Evolutionary conservation across 2,888 invertebrate species (phyloP).

Genomic region (Aphrophora alni): DNA sequence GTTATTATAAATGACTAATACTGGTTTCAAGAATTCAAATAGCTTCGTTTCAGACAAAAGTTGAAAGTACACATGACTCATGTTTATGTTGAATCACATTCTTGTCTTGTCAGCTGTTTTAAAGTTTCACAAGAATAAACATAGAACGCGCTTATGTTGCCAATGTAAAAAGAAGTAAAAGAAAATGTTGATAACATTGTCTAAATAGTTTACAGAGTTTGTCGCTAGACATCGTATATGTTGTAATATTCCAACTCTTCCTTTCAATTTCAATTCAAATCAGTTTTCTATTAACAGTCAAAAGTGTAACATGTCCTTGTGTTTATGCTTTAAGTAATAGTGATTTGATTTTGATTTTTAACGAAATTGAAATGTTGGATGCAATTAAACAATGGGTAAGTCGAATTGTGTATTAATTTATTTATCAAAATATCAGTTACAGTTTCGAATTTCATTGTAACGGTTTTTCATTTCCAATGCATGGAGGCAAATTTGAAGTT

Average conservation of each 20-base stretch:
- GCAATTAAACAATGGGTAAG: neutral
- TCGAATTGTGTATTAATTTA: neutral
- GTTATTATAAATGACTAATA: neutral
- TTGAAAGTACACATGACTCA: neutral
- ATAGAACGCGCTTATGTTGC: neutral
- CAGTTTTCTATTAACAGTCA: too few relatives aligned
- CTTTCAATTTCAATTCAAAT: too few relatives aligned
- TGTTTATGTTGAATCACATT: neutral
- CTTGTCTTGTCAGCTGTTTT: neutral
- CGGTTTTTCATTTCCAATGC: neutral
- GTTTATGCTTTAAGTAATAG: neutral
- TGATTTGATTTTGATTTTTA: neutral
- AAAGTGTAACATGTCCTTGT: too few relatives aligned
- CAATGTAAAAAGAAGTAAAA: too few relatives aligned
- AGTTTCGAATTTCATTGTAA: neutral
- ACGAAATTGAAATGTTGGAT: neutral
- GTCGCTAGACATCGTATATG: neutral
- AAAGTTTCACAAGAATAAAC: neutral
- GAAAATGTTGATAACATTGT: neutral
- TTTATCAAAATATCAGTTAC: neutral
- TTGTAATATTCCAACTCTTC: too few relatives aligned
- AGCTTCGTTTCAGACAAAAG: neutral
- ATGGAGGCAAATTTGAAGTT: neutral
- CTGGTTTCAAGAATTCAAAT: neutral
- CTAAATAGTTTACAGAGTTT: neutral